Base-by-base conservation (phyloP, 2,797 vertebrate genomes). In the Cossypha polioptera region DNA sequence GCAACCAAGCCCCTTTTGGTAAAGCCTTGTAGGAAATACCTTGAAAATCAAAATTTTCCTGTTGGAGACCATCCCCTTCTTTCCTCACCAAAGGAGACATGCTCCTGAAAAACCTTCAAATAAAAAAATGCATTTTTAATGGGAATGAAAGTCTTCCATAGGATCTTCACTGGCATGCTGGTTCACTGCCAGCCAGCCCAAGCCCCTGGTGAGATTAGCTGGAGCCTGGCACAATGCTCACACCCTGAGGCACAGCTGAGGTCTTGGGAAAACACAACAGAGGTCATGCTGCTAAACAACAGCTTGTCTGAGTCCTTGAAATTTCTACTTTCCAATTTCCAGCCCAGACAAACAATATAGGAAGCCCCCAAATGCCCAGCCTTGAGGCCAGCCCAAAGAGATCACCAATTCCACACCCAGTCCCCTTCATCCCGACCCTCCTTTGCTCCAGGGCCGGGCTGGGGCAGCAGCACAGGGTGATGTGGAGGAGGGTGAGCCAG, bases 31-130 rank as follows among this genome's bases (percentile, higher is more conserved):
- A 5, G 21, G 13, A 35, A 81, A 86, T 4, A 14, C 33, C 62
- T 90, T 69, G 51, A 73, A 91, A 88, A 83, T 45, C 19, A 47
- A 50, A 33, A 62, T 81, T 57, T 76, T 59, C 42, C 47, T 59
- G 11, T 1, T n/a, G 29, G 31, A 91, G 10, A 76, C 16, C 28
- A 13, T 33, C 9, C 15, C 31, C 51, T 51, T 48, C 45, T 71
- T 35, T 47, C 21, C 21, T 84, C 50, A 35, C 10, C 54, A 38
- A 78, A 85, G 38, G 18, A 62, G 20, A 45, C 18, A 8, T 2
- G 3, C 21, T 67, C 12, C 48, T 72, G 13, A 7, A 61, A 74
- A 87, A 31, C 14, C n/a, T 57, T 75, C 7, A 35, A 47, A 28
- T 29, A 17, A 59, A 81, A 74, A 85, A 40, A 19, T 3, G 4